Evolutionary conservation across 2,888 invertebrate species (phyloP).

Genomic region (Lampropteryx suffumata): DNA sequence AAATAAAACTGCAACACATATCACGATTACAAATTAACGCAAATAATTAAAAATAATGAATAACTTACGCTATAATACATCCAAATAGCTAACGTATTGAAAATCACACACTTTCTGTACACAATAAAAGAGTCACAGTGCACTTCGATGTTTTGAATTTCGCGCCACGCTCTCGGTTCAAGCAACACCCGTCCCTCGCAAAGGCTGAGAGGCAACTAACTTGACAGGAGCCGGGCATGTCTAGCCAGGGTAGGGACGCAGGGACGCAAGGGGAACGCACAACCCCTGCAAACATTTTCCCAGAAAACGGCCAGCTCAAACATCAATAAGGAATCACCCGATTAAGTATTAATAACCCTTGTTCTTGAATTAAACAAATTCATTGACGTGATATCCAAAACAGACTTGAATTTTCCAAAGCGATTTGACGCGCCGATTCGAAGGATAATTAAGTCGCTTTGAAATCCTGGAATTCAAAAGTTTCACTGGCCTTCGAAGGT

Average conservation of each 20-base stretch:
- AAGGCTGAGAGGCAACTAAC: conserved; percentile 59
- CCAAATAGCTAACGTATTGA: conserved; percentile 4
- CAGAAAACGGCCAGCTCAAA: conserved; percentile 59
- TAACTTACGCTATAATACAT: conserved; percentile 15
- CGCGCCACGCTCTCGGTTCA: conserved; percentile 51
- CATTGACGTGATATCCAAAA: conserved; percentile 49
- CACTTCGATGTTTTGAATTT: conserved; percentile 55
- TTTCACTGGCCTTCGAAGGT: conserved; percentile 37
- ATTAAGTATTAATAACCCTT: conserved; percentile 59
- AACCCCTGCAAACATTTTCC: conserved; percentile 52
- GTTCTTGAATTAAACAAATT: conserved; percentile 53
- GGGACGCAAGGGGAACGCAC: conserved; percentile 50
- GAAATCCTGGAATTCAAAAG: conserved; percentile 46
- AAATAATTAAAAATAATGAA: background rate
- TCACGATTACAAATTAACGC: no score
- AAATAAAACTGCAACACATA: no score
- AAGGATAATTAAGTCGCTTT: conserved; percentile 50
- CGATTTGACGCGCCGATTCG: conserved; percentile 37
- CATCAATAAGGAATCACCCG: conserved; percentile 63
- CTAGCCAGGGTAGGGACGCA: conserved; percentile 64
- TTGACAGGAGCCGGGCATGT: conserved; percentile 46
- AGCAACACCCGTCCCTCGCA: conserved; percentile 50
- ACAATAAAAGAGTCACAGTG: conserved; percentile 39
- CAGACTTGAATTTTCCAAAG: conserved; percentile 43
- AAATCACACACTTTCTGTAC: conserved; percentile 35